These are phyloP conservation scores for Leptobrachium ailaonicum DNA, from an alignment of 2,113 vertebrate genomes.

Conservation along the genomic window DNA sequence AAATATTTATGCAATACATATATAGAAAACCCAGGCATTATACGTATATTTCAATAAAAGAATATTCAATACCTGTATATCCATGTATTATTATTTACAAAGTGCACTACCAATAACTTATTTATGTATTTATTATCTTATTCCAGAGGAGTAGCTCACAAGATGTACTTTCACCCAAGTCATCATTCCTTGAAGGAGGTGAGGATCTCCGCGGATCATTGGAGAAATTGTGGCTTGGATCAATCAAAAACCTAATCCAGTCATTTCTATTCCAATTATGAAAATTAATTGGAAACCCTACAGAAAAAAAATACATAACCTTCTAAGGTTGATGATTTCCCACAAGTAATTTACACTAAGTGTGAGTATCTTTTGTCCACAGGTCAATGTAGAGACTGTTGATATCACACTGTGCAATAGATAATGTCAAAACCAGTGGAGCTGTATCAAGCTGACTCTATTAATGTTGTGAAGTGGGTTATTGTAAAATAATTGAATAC, in stretches of 20 bases:
- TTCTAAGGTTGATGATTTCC: neutral
- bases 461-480: constrained; percentile 22
- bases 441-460: constrained; percentile 40
- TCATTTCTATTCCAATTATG: neutral
- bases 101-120: neutral
- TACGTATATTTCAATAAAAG: no score
- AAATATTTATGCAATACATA: no score
- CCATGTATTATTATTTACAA: neutral
- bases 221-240: neutral
- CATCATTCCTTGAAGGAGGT: neutral
- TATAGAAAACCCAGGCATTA: no score
- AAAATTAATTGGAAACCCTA: neutral
- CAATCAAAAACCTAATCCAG: neutral
- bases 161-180: neutral
- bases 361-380: constrained; percentile 14
- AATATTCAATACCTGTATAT: no score
- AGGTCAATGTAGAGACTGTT: constrained; percentile 31
- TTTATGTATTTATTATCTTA: neutral
- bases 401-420: constrained; percentile 29
- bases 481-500: constrained; percentile 12
- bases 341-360: neutral
- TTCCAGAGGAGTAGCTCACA: neutral
- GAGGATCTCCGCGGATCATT: neutral
- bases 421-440: constrained; percentile 31
- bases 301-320: constrained; percentile 13